Percentiles rank a stretch among this genome's conserved stretches.
Evolutionary conservation across 2,113 vertebrate genomes (phyloP).

Genomic region (Xyliphius kryptos): DNA sequence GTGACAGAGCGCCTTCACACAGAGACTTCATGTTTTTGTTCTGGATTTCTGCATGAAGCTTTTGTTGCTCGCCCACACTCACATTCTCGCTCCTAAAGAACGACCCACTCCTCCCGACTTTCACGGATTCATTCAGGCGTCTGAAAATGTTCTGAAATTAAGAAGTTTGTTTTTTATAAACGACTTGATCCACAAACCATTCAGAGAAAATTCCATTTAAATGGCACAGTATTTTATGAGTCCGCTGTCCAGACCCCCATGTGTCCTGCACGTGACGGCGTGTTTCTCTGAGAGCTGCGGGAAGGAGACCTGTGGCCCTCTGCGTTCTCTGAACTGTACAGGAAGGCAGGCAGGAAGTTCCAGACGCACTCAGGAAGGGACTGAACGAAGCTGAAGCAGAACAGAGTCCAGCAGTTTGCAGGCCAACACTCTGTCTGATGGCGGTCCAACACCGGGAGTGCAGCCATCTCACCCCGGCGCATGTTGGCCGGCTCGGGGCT

Average conservation of each 20-base stretch:
- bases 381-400: neutral
- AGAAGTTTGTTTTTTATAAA: too few species aligned
- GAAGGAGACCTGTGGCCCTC: constrained; percentile 39
- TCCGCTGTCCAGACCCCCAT: neutral
- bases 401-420: constrained; percentile 31
- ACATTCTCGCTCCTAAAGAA: constrained; percentile 27
- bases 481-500: constrained; percentile 44
- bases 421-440: constrained; percentile 40
- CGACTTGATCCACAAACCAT: constrained; percentile 2
- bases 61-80: constrained; percentile 26
- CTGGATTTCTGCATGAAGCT: constrained; percentile 14
- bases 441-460: constrained; percentile 51
- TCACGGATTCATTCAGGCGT: neutral
- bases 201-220: neutral
- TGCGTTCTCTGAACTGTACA: constrained; percentile 48
- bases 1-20: neutral
- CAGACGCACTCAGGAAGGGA: constrained; percentile 21
- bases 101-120: constrained; percentile 1
- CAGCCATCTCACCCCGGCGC: constrained; percentile 55
- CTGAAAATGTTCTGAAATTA: too few species aligned
- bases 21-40: constrained; percentile 8
- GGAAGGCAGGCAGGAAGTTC: constrained; percentile 53
- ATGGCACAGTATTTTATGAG: too few species aligned
- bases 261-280: constrained; percentile 7
- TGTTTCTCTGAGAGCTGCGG: constrained; percentile 23